Evolutionary conservation across 2,113 vertebrate genomes (phyloP), one percentile per base, ranked within the genome.

Genomic region (Coregonus clupeaformis): DNA sequence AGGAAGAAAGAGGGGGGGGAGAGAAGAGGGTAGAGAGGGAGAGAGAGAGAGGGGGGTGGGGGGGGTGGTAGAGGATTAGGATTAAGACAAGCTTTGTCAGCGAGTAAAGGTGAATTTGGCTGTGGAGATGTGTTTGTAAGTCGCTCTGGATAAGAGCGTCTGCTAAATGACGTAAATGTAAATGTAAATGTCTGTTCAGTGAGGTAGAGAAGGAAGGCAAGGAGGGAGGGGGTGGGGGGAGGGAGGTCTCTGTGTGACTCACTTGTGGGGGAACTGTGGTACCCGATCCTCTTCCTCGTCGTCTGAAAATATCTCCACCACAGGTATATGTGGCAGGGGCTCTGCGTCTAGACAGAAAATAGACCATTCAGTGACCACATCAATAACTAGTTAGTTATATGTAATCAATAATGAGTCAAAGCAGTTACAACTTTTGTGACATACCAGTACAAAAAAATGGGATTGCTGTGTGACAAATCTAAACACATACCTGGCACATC

Each of bases 281-380:
- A 13, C n/a, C 57, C 1, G 32, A 12, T 85, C 85, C 0, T 18
- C 36, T 22, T 90, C 88, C 72, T 93, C 91, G 0, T 90, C 89
- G 0, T 93, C 92, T 14, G 93, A 91, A 13, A 82, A 14, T 75
- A 93, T 84, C 82, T 93, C 92, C 84, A 92, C 90, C 76, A 93
- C 92, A 0, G 92, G 88, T 77, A 93, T 90, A 67, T 93, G 88
- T 22, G 92, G 91, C n/a, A 91, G 85, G 16, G 90, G 90, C 25
- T 93, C 93, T 11, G 4, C 79, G 76, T 93, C 92, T 94, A 76
- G 0, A 81, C 45, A 62, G 20, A 42, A 13, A 55, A 32, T 11
- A 67, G 29, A 27, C 29, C 4, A 18, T 7, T 9, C 27, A 57
- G 14, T 11, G 20, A 45, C 49, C n/a, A n/a, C 5, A 32, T 18